Evolutionary conservation across 1,140 invertebrate genomes (phyloP), one percentile per base, ranked within the genome.

Genomic region (Hydropsyche tenuis): DNA sequence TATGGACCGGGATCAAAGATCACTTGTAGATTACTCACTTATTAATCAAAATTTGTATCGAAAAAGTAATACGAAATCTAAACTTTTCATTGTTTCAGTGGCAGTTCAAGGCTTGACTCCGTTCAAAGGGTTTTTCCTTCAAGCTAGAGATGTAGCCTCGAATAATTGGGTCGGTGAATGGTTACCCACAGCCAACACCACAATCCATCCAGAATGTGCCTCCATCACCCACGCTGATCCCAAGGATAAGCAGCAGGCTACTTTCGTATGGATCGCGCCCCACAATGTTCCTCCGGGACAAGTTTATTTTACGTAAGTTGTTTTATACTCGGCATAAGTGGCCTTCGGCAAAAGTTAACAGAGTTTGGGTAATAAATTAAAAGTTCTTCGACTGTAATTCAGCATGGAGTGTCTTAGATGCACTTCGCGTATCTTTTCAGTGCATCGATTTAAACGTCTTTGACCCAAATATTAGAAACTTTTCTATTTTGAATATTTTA

Each of bases 71-170:
- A 37, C 9, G 30, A 37, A 37, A 37, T 14, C 14, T 14, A 7
- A 51, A 5, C 3, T 51, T 22, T 5, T 51, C 48, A 51, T 51
- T 22, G n/a, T 83, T 85, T 20, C 81, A 91, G 90, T 91, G 30
- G 88, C 84, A 27, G 89, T 91, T 63, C 82, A 84, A 43, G 90
- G 89, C 0, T 80, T 81, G 0, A 80, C 86, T 16, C 79, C 82
- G 5, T 94, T 93, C 82, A 89, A 91, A 76, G 92, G 92, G 11
- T 93, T 94, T 84, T 91, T 94, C 81, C 81, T 94, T n/a, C 92
- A 93, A 82, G 92, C 91, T 0, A 88, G 92, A 56, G 92, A 93
- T 76, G 85, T 87, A 0, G 82, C 86, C 22, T 89, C 89, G 0
- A 86, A 92, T 75, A 83, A 89, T 73, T 93, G 92, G 90, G 85